Evolutionary conservation across 2,113 vertebrate species (phyloP).

Genomic region (Nyctereutes procyonoides): DNA sequence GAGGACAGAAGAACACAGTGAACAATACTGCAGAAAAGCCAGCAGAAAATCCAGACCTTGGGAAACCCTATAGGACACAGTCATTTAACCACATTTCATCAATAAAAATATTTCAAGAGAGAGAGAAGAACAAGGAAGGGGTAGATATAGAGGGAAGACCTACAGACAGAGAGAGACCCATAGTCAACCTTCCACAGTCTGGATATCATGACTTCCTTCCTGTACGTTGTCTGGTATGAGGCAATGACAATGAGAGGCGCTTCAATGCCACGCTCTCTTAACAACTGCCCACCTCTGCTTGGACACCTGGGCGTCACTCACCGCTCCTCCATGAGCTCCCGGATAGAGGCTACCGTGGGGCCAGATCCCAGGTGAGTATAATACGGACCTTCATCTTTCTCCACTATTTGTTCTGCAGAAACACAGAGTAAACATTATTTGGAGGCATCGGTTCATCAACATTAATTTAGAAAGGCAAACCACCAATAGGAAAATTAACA

Average conservation of each 20-base stretch:
- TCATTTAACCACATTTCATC: not conserved
- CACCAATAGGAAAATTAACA: not conserved
- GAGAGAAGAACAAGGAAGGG: not conserved
- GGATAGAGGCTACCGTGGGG: slow-evolving; percentile 94
- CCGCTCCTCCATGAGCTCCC: slow-evolving; percentile 96
- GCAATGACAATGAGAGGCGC: not conserved
- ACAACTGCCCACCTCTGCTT: not conserved
- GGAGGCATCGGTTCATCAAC: slow-evolving; percentile 37
- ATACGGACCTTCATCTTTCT: slow-evolving; percentile 98
- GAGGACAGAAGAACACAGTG: not conserved
- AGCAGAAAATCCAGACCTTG: not conserved
- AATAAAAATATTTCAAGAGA: not conserved
- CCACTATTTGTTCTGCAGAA: slow-evolving; percentile 94
- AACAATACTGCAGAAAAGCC: not conserved
- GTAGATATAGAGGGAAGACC: not conserved
- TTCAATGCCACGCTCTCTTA: not conserved
- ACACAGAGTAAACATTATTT: slow-evolving; percentile 71
- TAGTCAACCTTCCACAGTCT: not conserved
- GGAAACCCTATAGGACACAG: not conserved
- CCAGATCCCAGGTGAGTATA: slow-evolving; percentile 99
- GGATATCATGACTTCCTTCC: not conserved
- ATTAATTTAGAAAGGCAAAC: slow-evolving; percentile 53
- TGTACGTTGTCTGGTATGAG: not conserved
- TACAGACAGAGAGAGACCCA: not conserved
- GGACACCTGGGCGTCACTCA: slow-evolving; percentile 73